A percentile compares a stretch with the other conserved stretches of the same genome.
Evolutionary conservation across 2,797 vertebrate genomes (phyloP).

Genomic region (Xiphorhynchus erythropygius): DNA sequence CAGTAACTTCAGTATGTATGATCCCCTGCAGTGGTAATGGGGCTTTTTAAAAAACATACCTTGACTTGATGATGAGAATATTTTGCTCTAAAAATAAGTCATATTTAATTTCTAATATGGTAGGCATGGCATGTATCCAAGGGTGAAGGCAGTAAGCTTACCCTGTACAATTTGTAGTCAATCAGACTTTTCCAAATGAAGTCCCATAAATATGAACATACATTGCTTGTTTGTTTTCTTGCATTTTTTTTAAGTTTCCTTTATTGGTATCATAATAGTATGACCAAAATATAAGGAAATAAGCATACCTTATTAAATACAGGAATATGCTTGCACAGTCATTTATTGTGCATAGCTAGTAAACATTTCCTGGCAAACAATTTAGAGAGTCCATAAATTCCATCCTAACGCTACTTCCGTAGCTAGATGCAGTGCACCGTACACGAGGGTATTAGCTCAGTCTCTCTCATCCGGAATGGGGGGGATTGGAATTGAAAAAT

Average conservation of each 20-base stretch:
- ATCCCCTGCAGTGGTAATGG: neutral
- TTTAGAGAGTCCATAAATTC: constrained; percentile 74
- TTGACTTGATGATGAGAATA: constrained; percentile 46
- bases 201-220: constrained; percentile 45
- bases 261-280: constrained; percentile 61
- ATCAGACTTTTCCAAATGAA: constrained; percentile 38
- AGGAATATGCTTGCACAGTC: constrained; percentile 58
- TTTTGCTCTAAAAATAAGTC: constrained; percentile 59
- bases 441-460: constrained; percentile 74
- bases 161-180: constrained; percentile 44
- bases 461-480: constrained; percentile 73
- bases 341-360: constrained; percentile 71
- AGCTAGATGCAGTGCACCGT: constrained; percentile 65
- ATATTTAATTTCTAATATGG: constrained; percentile 35
- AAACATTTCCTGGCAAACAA: constrained; percentile 77
- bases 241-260: constrained; percentile 11
- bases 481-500: constrained; percentile 73
- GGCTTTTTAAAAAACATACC: constrained; percentile 38
- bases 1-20: neutral
- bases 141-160: constrained; percentile 29
- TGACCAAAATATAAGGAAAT: constrained; percentile 56
- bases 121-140: constrained; percentile 12
- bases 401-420: constrained; percentile 72
- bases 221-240: constrained; percentile 37
- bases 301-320: constrained; percentile 52